These are phyloP conservation scores for Squalus acanthias DNA, from an alignment of 2,797 vertebrate genomes.

Conservation along the genomic window DNA sequence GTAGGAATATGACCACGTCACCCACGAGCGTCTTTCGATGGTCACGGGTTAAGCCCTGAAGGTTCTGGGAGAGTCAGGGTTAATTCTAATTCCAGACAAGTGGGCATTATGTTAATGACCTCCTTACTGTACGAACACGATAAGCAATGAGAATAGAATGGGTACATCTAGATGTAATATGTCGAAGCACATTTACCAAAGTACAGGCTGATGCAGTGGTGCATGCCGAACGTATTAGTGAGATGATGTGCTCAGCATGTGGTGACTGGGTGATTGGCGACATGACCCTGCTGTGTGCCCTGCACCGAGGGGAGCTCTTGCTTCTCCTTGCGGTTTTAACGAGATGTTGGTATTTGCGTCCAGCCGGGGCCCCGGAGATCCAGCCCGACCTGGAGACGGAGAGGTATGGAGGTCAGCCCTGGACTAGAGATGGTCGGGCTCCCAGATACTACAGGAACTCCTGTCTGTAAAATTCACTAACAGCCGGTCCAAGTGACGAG, in stretches of 20 bases:
- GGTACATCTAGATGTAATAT: background rate
- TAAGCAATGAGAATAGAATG: background rate
- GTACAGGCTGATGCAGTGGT: background rate
- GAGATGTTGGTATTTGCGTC: background rate
- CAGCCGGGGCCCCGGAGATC: background rate
- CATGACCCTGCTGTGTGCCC: background rate
- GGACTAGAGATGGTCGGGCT: no score
- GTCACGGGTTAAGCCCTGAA: background rate
- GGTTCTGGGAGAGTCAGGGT: background rate
- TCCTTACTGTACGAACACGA: background rate
- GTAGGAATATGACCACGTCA: background rate
- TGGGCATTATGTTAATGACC: background rate
- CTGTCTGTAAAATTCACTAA: background rate
- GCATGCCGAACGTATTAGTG: background rate
- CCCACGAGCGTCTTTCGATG: background rate
- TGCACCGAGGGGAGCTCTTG: background rate
- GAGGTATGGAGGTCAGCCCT: background rate
- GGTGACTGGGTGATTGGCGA: background rate
- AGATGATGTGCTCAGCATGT: slow-evolving; percentile 11
- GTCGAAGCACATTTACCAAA: slow-evolving; percentile 1
- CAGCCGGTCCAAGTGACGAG: background rate
- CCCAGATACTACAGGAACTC: background rate
- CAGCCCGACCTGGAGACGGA: background rate
- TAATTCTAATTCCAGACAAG: background rate
- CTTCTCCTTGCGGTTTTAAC: background rate